phyloP scores from a whole-genome alignment of 1,140 invertebrate genomes.

The Centruroides sculpturatus region DNA sequence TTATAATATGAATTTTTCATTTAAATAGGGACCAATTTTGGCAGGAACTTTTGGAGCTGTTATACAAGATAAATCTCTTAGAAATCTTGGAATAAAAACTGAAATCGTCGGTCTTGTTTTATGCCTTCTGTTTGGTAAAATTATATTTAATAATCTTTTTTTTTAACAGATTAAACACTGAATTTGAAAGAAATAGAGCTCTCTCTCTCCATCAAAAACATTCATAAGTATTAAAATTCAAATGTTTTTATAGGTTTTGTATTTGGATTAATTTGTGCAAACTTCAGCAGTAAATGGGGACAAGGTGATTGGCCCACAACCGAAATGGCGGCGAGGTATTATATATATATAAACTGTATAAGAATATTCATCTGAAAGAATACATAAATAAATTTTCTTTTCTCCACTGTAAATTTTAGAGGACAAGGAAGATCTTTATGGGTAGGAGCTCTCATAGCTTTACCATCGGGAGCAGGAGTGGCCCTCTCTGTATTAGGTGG shows the following conservation, averaged over 20 bases:
- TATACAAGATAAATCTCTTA: conserved; percentile 3
- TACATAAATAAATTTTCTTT: too few species aligned
- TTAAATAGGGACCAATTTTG: conserved; percentile 43
- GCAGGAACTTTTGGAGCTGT: conserved; percentile 13
- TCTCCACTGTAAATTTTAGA: neutral
- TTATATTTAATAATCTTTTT: neutral
- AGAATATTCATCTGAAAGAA: too few species aligned
- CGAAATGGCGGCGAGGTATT: conserved; percentile 11
- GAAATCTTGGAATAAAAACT: conserved; percentile 41
- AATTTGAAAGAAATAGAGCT: too few species aligned
- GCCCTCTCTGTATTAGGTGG: conserved; percentile 68
- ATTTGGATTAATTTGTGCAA: conserved; percentile 2
- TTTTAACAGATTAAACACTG: neutral
- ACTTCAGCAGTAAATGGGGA: conserved; percentile 5
- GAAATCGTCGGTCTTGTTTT: conserved; percentile 51
- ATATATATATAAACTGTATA: too few species aligned
- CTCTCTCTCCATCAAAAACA: too few species aligned
- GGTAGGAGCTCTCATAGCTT: conserved; percentile 45
- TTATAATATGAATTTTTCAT: neutral
- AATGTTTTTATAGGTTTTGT: conserved; percentile 2
- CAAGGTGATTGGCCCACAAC: conserved; percentile 9
- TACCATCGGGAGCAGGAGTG: conserved; percentile 58
- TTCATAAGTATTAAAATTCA: too few species aligned
- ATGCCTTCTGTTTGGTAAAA: conserved; percentile 46
- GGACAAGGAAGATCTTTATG: conserved; percentile 12